Evolutionary conservation across 2,113 vertebrate species (phyloP).

Genomic region (Osmerus eperlanus): DNA sequence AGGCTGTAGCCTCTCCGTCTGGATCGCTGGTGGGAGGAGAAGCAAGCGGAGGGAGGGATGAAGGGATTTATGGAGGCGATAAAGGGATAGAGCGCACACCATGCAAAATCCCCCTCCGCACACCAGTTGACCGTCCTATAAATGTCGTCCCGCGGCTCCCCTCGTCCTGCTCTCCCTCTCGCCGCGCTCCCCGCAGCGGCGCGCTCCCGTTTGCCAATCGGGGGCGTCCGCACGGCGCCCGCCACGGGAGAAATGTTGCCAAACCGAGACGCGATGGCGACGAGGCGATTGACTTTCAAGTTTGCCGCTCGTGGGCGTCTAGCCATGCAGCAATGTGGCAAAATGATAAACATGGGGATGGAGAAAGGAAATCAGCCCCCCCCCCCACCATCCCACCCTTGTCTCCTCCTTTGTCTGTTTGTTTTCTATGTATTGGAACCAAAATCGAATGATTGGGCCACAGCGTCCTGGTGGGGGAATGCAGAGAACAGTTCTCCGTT

Average conservation of each 20-base stretch:
- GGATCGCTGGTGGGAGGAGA: conserved; percentile 31
- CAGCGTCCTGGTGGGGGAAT: conserved; percentile 30
- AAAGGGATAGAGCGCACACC: conserved; percentile 11
- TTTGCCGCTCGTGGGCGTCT: conserved; percentile 35
- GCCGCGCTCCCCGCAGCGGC: background rate
- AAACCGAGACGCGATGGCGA: background rate
- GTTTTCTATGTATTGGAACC: conserved; percentile 28
- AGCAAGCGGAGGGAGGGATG: conserved; percentile 1
- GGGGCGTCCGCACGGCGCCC: too few species aligned
- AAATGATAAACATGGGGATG: conserved; percentile 49
- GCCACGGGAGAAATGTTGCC: too few species aligned
- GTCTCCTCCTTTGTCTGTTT: conserved; percentile 32
- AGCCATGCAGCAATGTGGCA: conserved; percentile 30
- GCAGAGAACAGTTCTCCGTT: conserved; percentile 27
- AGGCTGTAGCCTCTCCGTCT: conserved; percentile 38
- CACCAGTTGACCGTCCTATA: background rate
- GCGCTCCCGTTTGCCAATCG: background rate
- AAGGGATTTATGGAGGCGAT: conserved; percentile 10
- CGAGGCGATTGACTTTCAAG: conserved; percentile 41
- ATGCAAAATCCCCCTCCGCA: too few species aligned
- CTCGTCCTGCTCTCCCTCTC: background rate
- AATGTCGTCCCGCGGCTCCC: background rate
- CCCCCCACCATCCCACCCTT: conserved; percentile 14
- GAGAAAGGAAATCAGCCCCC: conserved; percentile 38
- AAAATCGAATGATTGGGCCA: conserved; percentile 32